These are phyloP conservation scores for Bombyx huttoni DNA, from an alignment of 2,888 invertebrate species.

Conservation along the genomic window DNA sequence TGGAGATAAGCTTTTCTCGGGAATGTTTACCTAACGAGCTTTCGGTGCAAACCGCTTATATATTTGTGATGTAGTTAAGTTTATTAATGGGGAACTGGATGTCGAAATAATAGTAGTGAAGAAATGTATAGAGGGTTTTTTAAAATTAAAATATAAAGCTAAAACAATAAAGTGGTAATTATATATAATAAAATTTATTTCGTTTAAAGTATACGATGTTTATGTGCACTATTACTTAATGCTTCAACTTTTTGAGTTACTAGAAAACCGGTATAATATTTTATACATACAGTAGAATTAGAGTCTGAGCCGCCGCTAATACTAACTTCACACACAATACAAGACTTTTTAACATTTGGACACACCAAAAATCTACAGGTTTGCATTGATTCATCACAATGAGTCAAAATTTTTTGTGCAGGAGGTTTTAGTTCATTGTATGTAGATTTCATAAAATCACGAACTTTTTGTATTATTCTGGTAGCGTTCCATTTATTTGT, in stretches of 20 bases:
- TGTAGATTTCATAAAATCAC: conserved; percentile 8
- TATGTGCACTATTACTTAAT: neutral
- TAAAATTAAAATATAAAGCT: neutral
- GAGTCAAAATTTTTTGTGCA: conserved; percentile 29
- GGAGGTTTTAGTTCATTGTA: conserved; percentile 1
- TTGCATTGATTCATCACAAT: conserved; percentile 22
- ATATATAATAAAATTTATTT: neutral
- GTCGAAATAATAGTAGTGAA: neutral
- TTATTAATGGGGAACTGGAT: neutral
- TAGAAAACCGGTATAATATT: conserved; percentile 20
- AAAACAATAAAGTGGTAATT: neutral
- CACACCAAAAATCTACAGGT: conserved; percentile 43
- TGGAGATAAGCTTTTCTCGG: conserved; percentile 48
- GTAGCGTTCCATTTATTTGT: neutral
- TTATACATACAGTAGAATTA: conserved; percentile 25
- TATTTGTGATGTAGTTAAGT: neutral
- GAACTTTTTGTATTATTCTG: conserved; percentile 6
- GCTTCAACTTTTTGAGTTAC: conserved; percentile 4
- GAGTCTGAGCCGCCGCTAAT: conserved; percentile 6
- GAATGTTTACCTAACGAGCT: conserved; percentile 65
- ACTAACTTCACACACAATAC: conserved; percentile 36
- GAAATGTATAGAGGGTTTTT: neutral
- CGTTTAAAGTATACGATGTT: neutral
- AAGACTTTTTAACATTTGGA: conserved; percentile 24
- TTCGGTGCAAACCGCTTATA: neutral